Conservation (phyloP, 1,140 invertebrate genomes). For the Ceratoteleas bidentatus region DNA sequence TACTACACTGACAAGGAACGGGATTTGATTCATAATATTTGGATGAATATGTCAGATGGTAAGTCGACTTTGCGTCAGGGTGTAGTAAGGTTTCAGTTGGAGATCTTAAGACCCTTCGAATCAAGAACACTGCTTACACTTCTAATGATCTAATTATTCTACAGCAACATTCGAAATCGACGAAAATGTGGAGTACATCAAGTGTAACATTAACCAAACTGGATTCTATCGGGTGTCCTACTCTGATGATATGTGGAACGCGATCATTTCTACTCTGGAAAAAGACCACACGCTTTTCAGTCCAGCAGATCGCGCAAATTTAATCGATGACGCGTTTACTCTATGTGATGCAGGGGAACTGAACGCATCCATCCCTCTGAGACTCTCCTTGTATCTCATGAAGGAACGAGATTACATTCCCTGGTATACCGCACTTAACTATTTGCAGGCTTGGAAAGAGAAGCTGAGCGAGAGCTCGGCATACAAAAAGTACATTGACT, state of each 20-base stretch:
- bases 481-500: slow-evolving; percentile 85
- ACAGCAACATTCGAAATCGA: slow-evolving; percentile 86
- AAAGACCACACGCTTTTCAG: slow-evolving; percentile 86
- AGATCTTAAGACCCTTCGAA: too few relatives aligned
- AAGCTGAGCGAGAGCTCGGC: slow-evolving; percentile 85
- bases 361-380: slow-evolving; percentile 85
- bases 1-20: slow-evolving; percentile 85
- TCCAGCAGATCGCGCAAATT: slow-evolving; percentile 87
- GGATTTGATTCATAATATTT: slow-evolving; percentile 80
- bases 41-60: slow-evolving; percentile 90
- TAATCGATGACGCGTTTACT: slow-evolving; percentile 90
- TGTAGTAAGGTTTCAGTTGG: too few relatives aligned
- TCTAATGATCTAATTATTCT: slow-evolving; percentile 23
- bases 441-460: slow-evolving; percentile 86
- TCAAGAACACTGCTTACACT: too few relatives aligned
- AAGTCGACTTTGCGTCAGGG: slow-evolving; percentile 54
- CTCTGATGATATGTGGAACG: slow-evolving; percentile 88
- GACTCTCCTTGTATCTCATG: slow-evolving; percentile 86
- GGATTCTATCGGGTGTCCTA: slow-evolving; percentile 95
- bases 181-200: slow-evolving; percentile 87
- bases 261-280: slow-evolving; percentile 86
- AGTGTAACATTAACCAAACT: slow-evolving; percentile 92
- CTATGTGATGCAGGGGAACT: slow-evolving; percentile 88
- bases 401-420: slow-evolving; percentile 88
- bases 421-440: slow-evolving; percentile 87